A percentile compares a stretch with the other conserved stretches of the same genome.
Evolutionary conservation across 2,113 vertebrate genomes (phyloP).

Genomic region (Perca schrenkii): DNA sequence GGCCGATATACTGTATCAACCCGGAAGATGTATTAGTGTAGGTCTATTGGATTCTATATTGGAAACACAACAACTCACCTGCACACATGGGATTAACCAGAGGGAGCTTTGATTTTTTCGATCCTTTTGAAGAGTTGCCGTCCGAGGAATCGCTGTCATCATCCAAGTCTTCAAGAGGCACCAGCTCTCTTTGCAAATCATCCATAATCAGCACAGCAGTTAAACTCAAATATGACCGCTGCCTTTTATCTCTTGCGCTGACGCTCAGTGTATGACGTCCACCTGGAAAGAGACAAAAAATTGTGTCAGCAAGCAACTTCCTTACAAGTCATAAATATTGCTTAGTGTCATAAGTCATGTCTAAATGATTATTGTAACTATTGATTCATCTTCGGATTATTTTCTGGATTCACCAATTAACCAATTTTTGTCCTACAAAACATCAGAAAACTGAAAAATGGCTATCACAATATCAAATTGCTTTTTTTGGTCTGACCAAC

Average conservation of each 20-base stretch:
- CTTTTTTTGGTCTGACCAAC: not conserved
- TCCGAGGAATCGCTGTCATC: slow-evolving; percentile 17
- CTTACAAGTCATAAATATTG: not conserved
- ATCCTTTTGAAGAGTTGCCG: not conserved
- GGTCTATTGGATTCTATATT: not conserved
- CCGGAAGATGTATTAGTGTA: not conserved
- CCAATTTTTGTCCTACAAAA: not conserved
- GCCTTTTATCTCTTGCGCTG: not conserved
- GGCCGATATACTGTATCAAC: not conserved
- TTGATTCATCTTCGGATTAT: not conserved
- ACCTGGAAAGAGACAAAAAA: slow-evolving; percentile 22
- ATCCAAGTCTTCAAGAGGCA: not conserved
- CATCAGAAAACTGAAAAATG: not conserved
- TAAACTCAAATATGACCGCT: not conserved
- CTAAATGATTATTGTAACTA: not conserved
- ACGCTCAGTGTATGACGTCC: not conserved
- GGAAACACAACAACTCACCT: slow-evolving; percentile 43
- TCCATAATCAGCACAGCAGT: slow-evolving; percentile 66
- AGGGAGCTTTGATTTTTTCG: slow-evolving; percentile 14
- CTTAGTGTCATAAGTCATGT: not conserved
- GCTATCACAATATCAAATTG: not conserved
- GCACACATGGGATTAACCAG: not conserved
- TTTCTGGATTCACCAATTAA: not conserved
- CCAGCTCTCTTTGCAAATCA: slow-evolving; percentile 52
- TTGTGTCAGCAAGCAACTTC: not conserved